Percentiles rank a stretch among this genome's conserved stretches.
Conservation (phyloP, 2,113 vertebrate species). For the Scortum barcoo region DNA sequence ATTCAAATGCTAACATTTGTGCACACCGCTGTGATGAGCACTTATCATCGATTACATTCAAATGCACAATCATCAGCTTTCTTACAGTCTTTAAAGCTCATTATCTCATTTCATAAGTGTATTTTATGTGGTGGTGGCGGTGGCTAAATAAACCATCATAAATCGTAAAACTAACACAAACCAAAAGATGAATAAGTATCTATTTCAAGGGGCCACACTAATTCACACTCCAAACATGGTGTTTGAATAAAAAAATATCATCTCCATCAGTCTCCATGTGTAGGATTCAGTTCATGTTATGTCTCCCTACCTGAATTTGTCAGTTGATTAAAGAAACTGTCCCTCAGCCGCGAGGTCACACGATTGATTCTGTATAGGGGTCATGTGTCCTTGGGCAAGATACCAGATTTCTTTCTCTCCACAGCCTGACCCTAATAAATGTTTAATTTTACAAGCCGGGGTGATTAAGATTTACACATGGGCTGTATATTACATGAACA, state of each 20-base stretch:
- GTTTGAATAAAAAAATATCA: not conserved
- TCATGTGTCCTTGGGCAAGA: constrained; percentile 60
- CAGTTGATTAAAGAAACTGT: constrained; percentile 25
- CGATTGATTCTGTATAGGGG: constrained; percentile 41
- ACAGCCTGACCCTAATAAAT: constrained; percentile 51
- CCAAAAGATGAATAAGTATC: not conserved
- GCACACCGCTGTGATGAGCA: not conserved
- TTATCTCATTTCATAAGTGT: not conserved
- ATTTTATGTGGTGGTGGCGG: not conserved
- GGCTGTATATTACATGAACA: constrained; percentile 28
- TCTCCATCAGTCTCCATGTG: not conserved
- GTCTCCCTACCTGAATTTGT: not conserved
- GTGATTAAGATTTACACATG: constrained; percentile 50
- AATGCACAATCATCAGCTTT: not conserved
- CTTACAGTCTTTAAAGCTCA: not conserved
- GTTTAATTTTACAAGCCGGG: constrained; percentile 57
- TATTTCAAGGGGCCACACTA: not conserved
- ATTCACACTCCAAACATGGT: not conserved
- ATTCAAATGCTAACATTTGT: constrained; percentile 56
- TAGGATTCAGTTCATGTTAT: not conserved
- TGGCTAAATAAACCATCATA: not conserved
- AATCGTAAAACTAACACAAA: not conserved
- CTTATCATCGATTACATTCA: not conserved
- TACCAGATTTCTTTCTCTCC: constrained; percentile 32
- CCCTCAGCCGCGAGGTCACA: constrained; percentile 2